Evolutionary conservation across 2,113 vertebrate genomes (phyloP), one percentile per base, ranked within the genome.

Genomic region (Bagarius yarrelli): DNA sequence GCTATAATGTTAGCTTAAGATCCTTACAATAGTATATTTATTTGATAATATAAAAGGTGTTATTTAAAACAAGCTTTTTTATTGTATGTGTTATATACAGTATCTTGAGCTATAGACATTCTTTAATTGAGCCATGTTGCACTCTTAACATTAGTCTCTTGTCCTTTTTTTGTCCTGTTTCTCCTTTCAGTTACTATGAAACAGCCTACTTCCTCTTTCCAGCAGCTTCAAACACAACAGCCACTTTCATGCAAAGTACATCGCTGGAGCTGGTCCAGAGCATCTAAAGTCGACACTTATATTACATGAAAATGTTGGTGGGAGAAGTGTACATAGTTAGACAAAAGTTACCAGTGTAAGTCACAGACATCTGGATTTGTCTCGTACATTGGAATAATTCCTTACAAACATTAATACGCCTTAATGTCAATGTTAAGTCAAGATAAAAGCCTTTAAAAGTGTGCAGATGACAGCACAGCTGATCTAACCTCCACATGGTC

Each of bases 141-240:
- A 61, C 13, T 32, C 44, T 27, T 83, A 52, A 72, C 30, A 14
- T 57, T 79, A 19, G 11, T 76, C 71, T 78, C 50, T 72, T 63
- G 57, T 70, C 47, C n/a, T 32, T 25, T 64, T 76, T 52, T 83
- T 71, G 75, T 25, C 36, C 71, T 66, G 23, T 64, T 85, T 85
- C 83, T 82, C 82, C 64, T 86, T 86, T 85, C 85, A 81, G 80
- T 85, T 84, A 77, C 44, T 53, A 25, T 84, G 44, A 76, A 86
- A 82, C 72, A 50, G 67, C 63, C n/a, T 59, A 80, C 70, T 86
- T 88, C 85, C 83, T 83, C 85, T 86, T 88, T 83, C 60, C 32
- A 79, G 34, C 47, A 79, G 76, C 78, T 60, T 63, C 78, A 36
- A 52, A 78, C 81, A 66, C 83, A 83, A 61, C 63, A 78, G 64